Base-by-base conservation (phyloP, 1,140 invertebrate genomes). In the Nymphalis io region DNA sequence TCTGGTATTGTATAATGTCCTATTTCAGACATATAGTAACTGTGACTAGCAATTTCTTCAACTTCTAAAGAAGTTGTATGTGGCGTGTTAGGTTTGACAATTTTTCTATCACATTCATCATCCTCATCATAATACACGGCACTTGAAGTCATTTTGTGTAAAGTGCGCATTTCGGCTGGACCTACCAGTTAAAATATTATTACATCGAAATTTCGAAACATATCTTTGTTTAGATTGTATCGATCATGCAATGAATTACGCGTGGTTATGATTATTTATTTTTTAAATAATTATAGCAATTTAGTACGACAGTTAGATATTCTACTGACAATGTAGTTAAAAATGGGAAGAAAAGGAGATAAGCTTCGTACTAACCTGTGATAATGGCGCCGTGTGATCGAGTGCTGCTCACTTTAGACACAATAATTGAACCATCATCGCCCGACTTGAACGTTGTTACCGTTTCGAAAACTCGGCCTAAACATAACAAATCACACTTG, bases 111-210 rank as follows among this genome's bases (percentile, higher is more conserved):
- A 65, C 75, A 76, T 61, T 78, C 74, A 44, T 86, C 80, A 70
- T 90, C 85, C 60, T 92, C 90, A 15, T 88, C 88, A 72, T 93
- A 94, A 84, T 93, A 92, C 51, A 94, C 91, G 65, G 93, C 93
- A 11, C 92, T 94, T 46, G 93, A 92, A 63, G 91, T 94, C 93
- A 94, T 93, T 92, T 94, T 94, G 90, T 94, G 94, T 85, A 94
- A 93, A 66, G 92, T 93, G 83, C 93, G 94, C 76, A 92, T 93
- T 92, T 94, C 94, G 68, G 93, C 93, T 69, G 94, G 93, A 94
- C 94, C 94, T 94, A 93, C 61, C 84, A 89, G 82, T 91, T 89
- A 87, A 90, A 90, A 91, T 88, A 91, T 78, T 82, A 87, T 87
- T 82, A 85, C 81, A 82, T 82, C 82, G 75, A 80, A 64, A 63